These are phyloP conservation scores for Tursiops truncatus DNA, from an alignment of 2,113 vertebrate genomes.

Conservation along the genomic window DNA sequence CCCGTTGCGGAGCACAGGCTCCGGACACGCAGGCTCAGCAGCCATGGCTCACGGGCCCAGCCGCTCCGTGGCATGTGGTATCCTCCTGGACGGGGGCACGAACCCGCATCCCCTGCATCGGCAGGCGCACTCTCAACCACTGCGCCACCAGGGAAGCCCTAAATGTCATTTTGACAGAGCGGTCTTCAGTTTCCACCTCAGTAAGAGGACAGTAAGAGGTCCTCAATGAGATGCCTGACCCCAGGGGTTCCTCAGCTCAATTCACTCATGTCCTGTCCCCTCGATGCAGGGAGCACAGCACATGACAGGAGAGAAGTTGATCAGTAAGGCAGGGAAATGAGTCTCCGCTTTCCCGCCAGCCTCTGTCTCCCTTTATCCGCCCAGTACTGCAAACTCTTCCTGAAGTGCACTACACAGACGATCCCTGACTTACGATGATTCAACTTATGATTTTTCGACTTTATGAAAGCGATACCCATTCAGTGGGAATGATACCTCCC, in stretches of 20 bases:
- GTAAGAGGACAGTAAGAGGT: background rate
- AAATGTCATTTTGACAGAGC: background rate
- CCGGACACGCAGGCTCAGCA: accelerated
- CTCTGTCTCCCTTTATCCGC: background rate
- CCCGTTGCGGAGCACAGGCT: too few relatives aligned
- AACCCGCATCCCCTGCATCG: accelerated
- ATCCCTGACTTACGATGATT: background rate
- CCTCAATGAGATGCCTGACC: accelerated
- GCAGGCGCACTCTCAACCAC: too few relatives aligned
- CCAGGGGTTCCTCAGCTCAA: background rate
- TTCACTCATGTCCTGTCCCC: accelerated
- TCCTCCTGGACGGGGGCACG: accelerated
- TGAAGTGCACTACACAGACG: background rate
- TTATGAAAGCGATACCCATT: background rate
- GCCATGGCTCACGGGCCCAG: too few relatives aligned
- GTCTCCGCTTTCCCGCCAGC: background rate
- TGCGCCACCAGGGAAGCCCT: too few relatives aligned
- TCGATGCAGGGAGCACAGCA: accelerated
- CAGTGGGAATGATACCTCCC: background rate
- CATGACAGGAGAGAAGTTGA: background rate
- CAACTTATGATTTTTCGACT: accelerated
- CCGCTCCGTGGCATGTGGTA: accelerated
- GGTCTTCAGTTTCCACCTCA: background rate
- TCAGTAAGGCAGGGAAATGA: accelerated
- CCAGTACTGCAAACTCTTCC: background rate